Conservation (phyloP, 2,888 invertebrate species). For the Apotomis capreana region DNA sequence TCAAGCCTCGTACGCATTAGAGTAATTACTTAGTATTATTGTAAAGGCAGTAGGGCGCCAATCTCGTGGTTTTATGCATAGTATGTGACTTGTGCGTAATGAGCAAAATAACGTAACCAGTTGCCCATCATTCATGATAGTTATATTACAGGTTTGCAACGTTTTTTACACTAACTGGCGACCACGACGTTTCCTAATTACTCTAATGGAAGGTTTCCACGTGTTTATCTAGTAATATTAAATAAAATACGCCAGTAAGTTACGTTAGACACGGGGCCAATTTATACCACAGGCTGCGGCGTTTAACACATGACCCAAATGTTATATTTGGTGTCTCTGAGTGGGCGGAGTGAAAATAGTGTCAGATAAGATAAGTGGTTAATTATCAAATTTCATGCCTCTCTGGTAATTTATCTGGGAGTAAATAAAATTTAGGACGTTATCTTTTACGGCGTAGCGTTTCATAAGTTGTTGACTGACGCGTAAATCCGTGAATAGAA, state of each 20-base stretch:
- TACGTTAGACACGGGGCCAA: constrained; percentile 2
- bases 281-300: constrained; percentile 32
- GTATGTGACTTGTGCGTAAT: constrained; percentile 43
- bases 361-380: constrained; percentile 75
- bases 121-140: constrained; percentile 1
- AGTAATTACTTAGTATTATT: constrained; percentile 47
- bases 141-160: constrained; percentile 4
- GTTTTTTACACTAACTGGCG: neutral
- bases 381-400: constrained; percentile 79
- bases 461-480: constrained; percentile 63
- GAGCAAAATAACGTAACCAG: constrained; percentile 42
- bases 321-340: constrained; percentile 49
- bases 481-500: constrained; percentile 55
- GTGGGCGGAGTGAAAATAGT: constrained; percentile 69
- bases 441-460: constrained; percentile 64
- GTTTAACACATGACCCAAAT: constrained; percentile 53
- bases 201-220: constrained; percentile 6
- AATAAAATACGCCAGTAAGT: neutral
- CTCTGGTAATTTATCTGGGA: constrained; percentile 70
- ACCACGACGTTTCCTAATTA: constrained; percentile 11
- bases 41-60: constrained; percentile 17
- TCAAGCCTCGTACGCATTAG: constrained; percentile 31
- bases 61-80: constrained; percentile 36
- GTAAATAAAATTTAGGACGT: constrained; percentile 74
- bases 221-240: constrained; percentile 5